These are phyloP conservation scores for Periophthalmus modestus DNA, from an alignment of 2,113 vertebrate species.

Conservation along the genomic window DNA sequence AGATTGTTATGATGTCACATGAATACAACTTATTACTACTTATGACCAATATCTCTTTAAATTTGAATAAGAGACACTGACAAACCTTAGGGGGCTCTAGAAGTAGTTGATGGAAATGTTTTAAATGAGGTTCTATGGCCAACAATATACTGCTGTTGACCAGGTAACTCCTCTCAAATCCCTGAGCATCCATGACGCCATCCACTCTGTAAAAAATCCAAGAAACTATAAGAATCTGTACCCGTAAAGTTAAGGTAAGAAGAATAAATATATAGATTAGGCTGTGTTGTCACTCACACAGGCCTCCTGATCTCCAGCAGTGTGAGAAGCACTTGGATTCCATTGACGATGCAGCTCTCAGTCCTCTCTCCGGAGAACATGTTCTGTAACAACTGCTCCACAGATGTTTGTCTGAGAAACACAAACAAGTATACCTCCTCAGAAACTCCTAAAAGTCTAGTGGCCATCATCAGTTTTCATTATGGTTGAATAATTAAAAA, in stretches of 20 bases:
- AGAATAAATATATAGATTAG: background rate
- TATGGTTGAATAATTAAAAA: too few species aligned
- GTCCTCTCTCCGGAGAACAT: slow-evolving; percentile 89
- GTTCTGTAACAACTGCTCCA: slow-evolving; percentile 90
- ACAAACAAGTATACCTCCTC: background rate
- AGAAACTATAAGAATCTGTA: background rate
- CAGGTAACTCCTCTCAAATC: slow-evolving; percentile 79
- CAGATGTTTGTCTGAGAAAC: slow-evolving; percentile 86
- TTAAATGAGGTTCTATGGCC: slow-evolving; percentile 88
- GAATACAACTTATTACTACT: background rate
- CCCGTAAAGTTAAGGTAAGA: too few species aligned
- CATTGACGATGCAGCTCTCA: slow-evolving; percentile 89
- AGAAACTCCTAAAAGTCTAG: background rate
- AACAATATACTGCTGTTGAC: slow-evolving; percentile 87
- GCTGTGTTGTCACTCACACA: slow-evolving; percentile 80
- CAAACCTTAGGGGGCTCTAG: slow-evolving; percentile 90
- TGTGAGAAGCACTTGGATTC: slow-evolving; percentile 92
- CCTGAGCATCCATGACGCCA: slow-evolving; percentile 76
- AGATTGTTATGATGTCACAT: background rate
- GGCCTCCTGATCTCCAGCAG: slow-evolving; percentile 89
- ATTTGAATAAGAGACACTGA: background rate
- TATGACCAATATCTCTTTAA: background rate
- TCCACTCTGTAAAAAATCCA: slow-evolving; percentile 69
- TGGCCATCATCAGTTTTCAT: background rate
- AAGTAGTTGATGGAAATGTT: slow-evolving; percentile 95